Percentiles rank a stretch among this genome's conserved stretches.
Evolutionary conservation across 2,113 vertebrate genomes (phyloP).

Genomic region (Oxygymnocypris stewartii): DNA sequence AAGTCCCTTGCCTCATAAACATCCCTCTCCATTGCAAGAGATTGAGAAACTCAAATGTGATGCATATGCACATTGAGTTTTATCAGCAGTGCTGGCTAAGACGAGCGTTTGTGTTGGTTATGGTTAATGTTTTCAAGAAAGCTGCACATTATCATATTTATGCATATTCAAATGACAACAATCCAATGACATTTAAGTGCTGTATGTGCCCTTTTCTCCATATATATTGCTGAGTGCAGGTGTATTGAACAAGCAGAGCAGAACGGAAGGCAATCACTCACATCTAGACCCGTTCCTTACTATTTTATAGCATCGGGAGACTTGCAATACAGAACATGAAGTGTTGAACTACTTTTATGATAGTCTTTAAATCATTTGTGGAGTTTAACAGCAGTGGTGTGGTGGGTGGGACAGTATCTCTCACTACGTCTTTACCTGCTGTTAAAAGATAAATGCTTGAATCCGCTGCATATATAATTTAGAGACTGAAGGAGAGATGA

Average conservation of each 20-base stretch:
- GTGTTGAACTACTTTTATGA: background rate
- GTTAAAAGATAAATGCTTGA: background rate
- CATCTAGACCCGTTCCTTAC: background rate
- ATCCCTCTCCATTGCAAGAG: slow-evolving; percentile 61
- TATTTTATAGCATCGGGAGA: background rate
- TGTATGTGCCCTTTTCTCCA: background rate
- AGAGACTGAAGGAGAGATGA: background rate
- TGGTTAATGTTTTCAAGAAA: background rate
- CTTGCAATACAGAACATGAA: background rate
- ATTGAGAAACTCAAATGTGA: slow-evolving; percentile 45
- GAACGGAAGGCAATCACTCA: background rate
- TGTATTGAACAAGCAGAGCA: background rate
- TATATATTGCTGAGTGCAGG: background rate
- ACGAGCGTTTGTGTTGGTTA: background rate
- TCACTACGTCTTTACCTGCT: background rate
- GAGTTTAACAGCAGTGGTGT: background rate
- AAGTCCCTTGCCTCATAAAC: slow-evolving; percentile 66
- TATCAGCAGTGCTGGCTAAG: background rate
- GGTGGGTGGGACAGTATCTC: background rate
- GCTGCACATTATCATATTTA: background rate
- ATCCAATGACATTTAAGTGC: background rate
- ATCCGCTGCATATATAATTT: background rate
- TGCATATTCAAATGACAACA: background rate
- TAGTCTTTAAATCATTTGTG: background rate
- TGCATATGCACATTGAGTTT: slow-evolving; percentile 33